Base-by-base conservation (phyloP, 1,140 invertebrate species). In the Gryllus bimaculatus region DNA sequence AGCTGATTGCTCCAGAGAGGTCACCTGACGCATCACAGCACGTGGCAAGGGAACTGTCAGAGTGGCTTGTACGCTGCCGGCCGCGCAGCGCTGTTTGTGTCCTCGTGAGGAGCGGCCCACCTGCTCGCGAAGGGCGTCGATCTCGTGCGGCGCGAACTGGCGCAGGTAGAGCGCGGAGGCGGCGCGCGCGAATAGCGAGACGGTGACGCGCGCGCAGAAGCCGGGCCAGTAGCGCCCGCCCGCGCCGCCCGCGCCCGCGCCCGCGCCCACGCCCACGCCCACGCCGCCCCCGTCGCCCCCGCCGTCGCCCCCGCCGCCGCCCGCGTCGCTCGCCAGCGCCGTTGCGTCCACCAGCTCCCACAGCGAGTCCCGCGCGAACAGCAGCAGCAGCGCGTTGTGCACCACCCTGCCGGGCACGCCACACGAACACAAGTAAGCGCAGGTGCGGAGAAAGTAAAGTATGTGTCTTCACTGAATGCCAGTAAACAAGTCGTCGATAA, bases 291-390 rank as follows among this genome's bases (percentile, higher is more conserved):
- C 85, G 84, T 78, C 54, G 18, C 54, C 10, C 2, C 54, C 54
- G 48, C 82, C 84, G 79, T 82, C 85, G 49, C 86, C 86, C 73
- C 85, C 85, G 79, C 88, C 88, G 78, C 86, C 86, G 15, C 66
- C 76, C 80, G 81, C 13, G 83, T 84, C 85, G 39, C 39, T n/a
- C 8, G 80, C 48, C 10, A 80, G 13, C 75, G 80, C 84, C 48
- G 84, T 85, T 26, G 85, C 84, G 79, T 88, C 88, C 8, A 86
- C 84, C 39, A 89, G 84, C 76, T 87, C 85, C 77, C 86, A 83
- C 8, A 88, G 83, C 12, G 84, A 85, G 80, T 89, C 87, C 73
- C 85, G 83, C n/a, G 87, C 86, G 81, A 87, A 88, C 47, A 88
- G 83, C 73, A 88, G 82, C 80, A 89, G 81, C 79, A 88, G 81